phyloP scores from a whole-genome alignment of 2,888 invertebrate genomes.

The Microplitis deprimator region DNA sequence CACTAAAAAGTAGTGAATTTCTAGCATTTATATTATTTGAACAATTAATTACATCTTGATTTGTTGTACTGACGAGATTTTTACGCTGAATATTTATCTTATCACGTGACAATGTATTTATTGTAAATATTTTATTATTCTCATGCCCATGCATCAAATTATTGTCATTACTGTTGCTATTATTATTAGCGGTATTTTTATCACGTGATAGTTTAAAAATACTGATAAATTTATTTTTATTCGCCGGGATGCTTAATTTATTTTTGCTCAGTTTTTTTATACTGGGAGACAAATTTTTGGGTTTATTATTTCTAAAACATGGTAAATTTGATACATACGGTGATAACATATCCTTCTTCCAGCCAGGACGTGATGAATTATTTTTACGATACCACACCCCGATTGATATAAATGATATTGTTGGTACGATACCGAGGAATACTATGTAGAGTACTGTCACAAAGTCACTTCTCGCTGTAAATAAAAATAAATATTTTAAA shows the following conservation, averaged over 20 bases:
- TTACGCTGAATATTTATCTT: conserved; percentile 75
- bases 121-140: conserved; percentile 56
- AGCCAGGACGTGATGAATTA: conserved; percentile 76
- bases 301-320: conserved; percentile 58
- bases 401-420: conserved; percentile 78
- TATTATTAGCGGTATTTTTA: not conserved
- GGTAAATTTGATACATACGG: conserved; percentile 73
- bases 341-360: conserved; percentile 71
- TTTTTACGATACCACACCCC: conserved; percentile 83
- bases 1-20: conserved; percentile 53
- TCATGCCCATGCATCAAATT: not conserved
- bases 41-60: conserved; percentile 73
- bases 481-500: conserved; percentile 45
- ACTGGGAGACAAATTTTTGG: not conserved
- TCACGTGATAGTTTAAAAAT: not conserved
- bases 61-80: conserved; percentile 79
- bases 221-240: not conserved
- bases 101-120: conserved; percentile 58
- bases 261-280: not conserved
- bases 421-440: conserved; percentile 88
- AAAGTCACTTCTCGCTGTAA: conserved; percentile 82
- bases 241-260: not conserved
- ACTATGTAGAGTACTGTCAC: conserved; percentile 88
- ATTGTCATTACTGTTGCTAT: not conserved
- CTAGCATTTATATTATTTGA: conserved; percentile 69